Conservation (phyloP, 2,797 vertebrate genomes). For the Falco rusticolus region DNA sequence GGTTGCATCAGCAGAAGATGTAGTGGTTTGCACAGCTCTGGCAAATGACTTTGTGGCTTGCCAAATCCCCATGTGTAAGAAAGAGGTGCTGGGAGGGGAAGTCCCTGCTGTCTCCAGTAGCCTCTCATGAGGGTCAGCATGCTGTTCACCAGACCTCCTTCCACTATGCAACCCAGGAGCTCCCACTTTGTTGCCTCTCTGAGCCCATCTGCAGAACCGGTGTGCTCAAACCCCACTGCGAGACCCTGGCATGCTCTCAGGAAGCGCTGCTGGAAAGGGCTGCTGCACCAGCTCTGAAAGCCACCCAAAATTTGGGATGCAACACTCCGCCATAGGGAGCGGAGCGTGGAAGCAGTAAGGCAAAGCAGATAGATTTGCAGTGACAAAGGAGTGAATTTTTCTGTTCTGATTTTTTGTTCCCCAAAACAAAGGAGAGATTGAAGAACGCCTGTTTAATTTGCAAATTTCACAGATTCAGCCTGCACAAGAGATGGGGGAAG, state of each 20-base stretch:
- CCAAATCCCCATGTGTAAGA: not conserved
- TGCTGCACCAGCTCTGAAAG: not conserved
- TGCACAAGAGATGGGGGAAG: conserved; percentile 18
- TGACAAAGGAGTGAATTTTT: conserved; percentile 41
- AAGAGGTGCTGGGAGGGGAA: not conserved
- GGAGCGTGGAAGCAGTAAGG: not conserved
- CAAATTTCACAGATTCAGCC: conserved; percentile 63
- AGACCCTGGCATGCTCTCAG: rapidly evolving
- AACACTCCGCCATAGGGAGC: not conserved
- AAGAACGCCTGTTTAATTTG: conserved; percentile 62
- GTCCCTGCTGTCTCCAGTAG: not conserved
- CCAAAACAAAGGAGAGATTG: conserved; percentile 64
- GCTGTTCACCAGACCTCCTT: not conserved
- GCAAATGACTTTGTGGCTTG: not conserved
- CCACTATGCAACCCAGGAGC: not conserved
- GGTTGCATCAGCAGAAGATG: not conserved
- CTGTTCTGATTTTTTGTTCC: conserved; percentile 11
- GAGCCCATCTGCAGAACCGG: not conserved
- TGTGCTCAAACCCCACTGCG: rapidly evolving
- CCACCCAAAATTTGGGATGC: not conserved
- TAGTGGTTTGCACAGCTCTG: not conserved
- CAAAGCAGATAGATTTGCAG: not conserved
- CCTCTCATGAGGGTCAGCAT: rapidly evolving
- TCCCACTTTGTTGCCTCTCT: rapidly evolving
- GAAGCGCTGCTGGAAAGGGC: not conserved